A percentile compares a stretch with the other conserved stretches of the same genome.
Evolutionary conservation across 2,888 invertebrate species (phyloP).

Genomic region (Thalpophila matura): DNA sequence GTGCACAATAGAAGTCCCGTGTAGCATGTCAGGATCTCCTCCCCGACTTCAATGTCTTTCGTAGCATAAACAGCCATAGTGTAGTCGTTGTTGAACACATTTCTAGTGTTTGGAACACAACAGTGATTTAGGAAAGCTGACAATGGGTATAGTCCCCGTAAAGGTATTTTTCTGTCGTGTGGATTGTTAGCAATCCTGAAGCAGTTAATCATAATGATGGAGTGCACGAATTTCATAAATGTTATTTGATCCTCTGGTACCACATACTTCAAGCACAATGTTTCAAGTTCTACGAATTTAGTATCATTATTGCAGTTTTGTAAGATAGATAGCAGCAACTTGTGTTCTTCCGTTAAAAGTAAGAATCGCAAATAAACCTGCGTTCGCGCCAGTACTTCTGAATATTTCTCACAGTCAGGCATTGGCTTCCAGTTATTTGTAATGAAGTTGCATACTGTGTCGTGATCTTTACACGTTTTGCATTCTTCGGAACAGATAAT

Average conservation of each 20-base stretch:
- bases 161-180: constrained; percentile 76
- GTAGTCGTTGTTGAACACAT: constrained; percentile 89
- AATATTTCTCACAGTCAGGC: constrained; percentile 56
- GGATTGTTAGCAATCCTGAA: constrained; percentile 89
- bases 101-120: constrained; percentile 93
- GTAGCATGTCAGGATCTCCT: constrained; percentile 92
- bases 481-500: constrained; percentile 92
- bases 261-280: constrained; percentile 79
- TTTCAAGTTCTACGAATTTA: constrained; percentile 87
- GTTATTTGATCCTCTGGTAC: constrained; percentile 87
- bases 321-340: constrained; percentile 83
- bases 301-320: constrained; percentile 76
- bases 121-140: constrained; percentile 93
- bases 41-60: constrained; percentile 88
- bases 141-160: constrained; percentile 92
- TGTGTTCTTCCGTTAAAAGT: constrained; percentile 78
- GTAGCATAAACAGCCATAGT: constrained; percentile 91
- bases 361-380: constrained; percentile 78
- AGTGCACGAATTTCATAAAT: constrained; percentile 88
- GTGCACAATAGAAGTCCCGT: constrained; percentile 93
- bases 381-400: constrained; percentile 67
- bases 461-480: constrained; percentile 88
- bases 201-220: constrained; percentile 92
- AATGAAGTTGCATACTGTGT: constrained; percentile 92
- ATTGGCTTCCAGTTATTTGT: constrained; percentile 84